Evolutionary conservation across 2,113 vertebrate species (phyloP).

Genomic region (Tenebrosternarchus preto): DNA sequence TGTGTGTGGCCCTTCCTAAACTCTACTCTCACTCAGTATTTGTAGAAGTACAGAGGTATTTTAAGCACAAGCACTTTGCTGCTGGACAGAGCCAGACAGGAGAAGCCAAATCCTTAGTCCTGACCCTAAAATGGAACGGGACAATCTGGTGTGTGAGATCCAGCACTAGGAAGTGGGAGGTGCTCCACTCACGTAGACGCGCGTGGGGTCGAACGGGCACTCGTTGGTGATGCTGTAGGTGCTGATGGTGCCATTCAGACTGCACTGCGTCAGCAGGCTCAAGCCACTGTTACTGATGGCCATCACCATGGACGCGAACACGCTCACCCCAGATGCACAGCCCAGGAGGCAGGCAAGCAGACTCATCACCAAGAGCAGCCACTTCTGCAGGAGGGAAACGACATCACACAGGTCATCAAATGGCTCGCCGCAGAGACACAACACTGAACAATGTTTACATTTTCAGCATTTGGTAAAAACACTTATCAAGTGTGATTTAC

Average conservation of each 20-base stretch:
- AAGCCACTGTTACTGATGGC: constrained; percentile 74
- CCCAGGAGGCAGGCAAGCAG: constrained; percentile 77
- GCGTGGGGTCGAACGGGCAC: constrained; percentile 90
- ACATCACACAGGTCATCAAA: background rate
- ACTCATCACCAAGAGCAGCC: constrained; percentile 77
- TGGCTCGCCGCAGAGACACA: too few relatives aligned
- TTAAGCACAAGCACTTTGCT: too few relatives aligned
- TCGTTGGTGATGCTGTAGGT: constrained; percentile 69
- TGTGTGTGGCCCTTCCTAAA: too few relatives aligned
- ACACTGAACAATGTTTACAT: background rate
- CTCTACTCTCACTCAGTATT: too few relatives aligned
- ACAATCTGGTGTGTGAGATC: too few relatives aligned
- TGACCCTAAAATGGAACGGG: too few relatives aligned
- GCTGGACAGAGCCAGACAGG: too few relatives aligned
- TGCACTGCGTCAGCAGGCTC: constrained; percentile 76
- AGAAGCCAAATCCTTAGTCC: too few relatives aligned
- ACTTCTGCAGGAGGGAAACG: constrained; percentile 79
- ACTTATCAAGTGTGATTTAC: too few relatives aligned
- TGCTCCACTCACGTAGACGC: constrained; percentile 80
- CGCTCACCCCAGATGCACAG: constrained; percentile 71
- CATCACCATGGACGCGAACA: constrained; percentile 73
- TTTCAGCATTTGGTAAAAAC: too few relatives aligned
- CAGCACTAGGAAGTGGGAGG: too few relatives aligned
- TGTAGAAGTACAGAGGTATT: too few relatives aligned
- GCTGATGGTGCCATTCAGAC: background rate